Evolutionary conservation across 1,140 invertebrate genomes (phyloP).

Genomic region (Centruroides sculpturatus): DNA sequence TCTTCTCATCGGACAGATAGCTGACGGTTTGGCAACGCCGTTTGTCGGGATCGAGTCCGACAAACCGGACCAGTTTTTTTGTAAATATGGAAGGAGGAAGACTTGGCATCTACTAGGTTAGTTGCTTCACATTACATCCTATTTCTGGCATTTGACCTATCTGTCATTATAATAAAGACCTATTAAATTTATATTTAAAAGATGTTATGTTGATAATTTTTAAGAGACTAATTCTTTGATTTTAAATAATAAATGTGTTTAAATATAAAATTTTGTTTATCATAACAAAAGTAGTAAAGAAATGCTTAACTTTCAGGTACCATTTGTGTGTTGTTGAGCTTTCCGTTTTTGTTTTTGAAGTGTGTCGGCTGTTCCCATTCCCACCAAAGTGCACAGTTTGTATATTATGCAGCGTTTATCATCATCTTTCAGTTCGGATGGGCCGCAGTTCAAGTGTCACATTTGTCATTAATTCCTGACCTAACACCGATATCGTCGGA

Average conservation of each 20-base stretch:
- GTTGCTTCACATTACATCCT: constrained; percentile 8
- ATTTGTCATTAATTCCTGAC: constrained; percentile 75
- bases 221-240: too few relatives aligned
- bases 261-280: too few relatives aligned
- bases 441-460: constrained; percentile 76
- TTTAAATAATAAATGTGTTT: too few relatives aligned
- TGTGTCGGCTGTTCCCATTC: constrained; percentile 53
- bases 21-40: constrained; percentile 75
- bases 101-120: constrained; percentile 82
- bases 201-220: too few relatives aligned
- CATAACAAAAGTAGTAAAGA: too few relatives aligned
- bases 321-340: constrained; percentile 57
- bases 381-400: constrained; percentile 54
- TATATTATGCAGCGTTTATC: constrained; percentile 81
- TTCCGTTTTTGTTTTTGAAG: constrained; percentile 78
- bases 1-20: constrained; percentile 71
- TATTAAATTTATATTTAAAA: too few relatives aligned
- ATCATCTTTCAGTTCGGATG: constrained; percentile 93
- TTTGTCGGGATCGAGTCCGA: constrained; percentile 80
- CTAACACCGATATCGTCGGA: constrained; percentile 41
- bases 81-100: constrained; percentile 67
- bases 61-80: constrained; percentile 41
- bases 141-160: neutral
- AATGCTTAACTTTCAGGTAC: constrained; percentile 39
- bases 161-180: too few relatives aligned